phyloP scores from a whole-genome alignment of 2,888 invertebrate genomes.

The Argynnis bischoffii region DNA sequence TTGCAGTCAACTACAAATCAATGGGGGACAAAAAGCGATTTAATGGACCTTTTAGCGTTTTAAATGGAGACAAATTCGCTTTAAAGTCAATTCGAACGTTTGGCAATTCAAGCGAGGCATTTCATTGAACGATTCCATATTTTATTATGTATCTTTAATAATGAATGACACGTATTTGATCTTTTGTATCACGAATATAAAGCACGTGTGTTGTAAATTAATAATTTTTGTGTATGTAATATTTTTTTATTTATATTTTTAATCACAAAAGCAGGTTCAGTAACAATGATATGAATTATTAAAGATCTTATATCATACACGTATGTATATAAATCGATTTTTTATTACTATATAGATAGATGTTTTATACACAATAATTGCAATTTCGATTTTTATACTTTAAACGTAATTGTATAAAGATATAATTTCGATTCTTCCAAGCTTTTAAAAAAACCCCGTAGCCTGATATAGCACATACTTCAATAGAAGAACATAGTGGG shows the following conservation, averaged over 20 bases:
- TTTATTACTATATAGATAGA: no score
- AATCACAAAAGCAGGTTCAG: no score
- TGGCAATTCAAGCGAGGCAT: conserved; percentile 52
- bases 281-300: no score
- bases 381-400: no score
- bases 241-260: neutral
- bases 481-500: no score
- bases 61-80: conserved; percentile 75
- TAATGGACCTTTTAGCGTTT: conserved; percentile 73
- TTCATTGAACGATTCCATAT: conserved; percentile 41
- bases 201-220: conserved; percentile 9
- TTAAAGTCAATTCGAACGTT: conserved; percentile 64
- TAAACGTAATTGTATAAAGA: no score
- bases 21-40: conserved; percentile 65
- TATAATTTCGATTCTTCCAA: no score
- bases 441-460: no score
- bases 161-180: conserved; percentile 25
- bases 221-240: conserved; percentile 6
- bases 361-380: no score
- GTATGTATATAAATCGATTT: no score
- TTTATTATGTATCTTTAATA: conserved; percentile 36
- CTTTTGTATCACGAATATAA: neutral
- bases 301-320: no score
- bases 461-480: no score
- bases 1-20: conserved; percentile 67